Evolutionary conservation across 2,797 vertebrate species (phyloP), one percentile per base, ranked within the genome.

Genomic region (Enteromius paludinosus): DNA sequence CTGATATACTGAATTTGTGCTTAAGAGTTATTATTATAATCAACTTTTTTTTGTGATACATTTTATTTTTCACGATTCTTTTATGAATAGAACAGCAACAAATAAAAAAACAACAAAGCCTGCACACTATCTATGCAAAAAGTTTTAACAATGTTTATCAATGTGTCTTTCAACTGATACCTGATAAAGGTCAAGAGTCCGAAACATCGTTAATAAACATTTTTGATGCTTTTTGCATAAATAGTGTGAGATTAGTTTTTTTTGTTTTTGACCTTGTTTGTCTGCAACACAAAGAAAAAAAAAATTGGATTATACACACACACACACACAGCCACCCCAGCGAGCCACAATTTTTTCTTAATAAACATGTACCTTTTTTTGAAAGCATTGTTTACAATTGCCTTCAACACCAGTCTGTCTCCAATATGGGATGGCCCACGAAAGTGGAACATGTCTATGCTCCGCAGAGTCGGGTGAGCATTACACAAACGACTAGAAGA

Each of bases 391-490:
- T 99, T 99, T 80, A 99, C 97, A 0, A 99, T 99, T 88, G 98
- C 96, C 91, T 98, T 98, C 87, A 99, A 92, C 15, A 97, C 96
- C 86, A 99, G 92, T 35, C 97, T 95, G 88, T 99, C 97, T 4
- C 98, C 98, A 0, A 99, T 97, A 62, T 99, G 97, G 0, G 98
- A 99, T 0, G 97, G 98, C 15, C 96, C 98, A 20, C 97, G 95
- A 59, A 99, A 99, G 89, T 99, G 97, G 91, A 99, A 99, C 98
- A 99, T 99, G 92, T 99, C 98, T 0, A 99, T 98, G 87, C 92
- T 90, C 87, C 93, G 95, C 87, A 99, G 91, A 0, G 96, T 98
- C 33, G 98, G 96, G 86, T 97, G 95, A 75, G 95, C 95, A 0
- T 94, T 96, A 91, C 97, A 99, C 82, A 99, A 92, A 4, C 97